A percentile compares a stretch with the other conserved stretches of the same genome.
phyloP scores from a whole-genome alignment of 1,140 invertebrate species.

The Steinernema khuongi region DNA sequence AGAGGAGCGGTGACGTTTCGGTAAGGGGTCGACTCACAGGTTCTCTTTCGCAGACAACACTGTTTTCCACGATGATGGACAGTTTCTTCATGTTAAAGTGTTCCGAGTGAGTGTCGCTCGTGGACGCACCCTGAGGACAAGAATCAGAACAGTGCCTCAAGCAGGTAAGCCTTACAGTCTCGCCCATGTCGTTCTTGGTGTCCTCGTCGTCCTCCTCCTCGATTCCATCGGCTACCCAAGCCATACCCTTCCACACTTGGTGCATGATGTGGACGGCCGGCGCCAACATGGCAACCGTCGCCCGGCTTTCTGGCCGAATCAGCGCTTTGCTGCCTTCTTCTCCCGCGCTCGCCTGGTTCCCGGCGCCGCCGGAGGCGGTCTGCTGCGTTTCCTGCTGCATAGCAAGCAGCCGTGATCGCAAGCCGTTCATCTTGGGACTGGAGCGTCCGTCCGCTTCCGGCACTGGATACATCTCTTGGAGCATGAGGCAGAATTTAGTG shows the following conservation, averaged over 20 bases:
- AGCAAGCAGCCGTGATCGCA: slow-evolving; percentile 52
- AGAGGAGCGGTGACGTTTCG: background rate
- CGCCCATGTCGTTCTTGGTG: slow-evolving; percentile 47
- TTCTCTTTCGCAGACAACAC: slow-evolving; percentile 39
- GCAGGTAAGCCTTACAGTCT: background rate
- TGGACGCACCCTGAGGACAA: slow-evolving; percentile 27
- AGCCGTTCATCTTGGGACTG: slow-evolving; percentile 55
- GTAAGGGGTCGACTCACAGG: slow-evolving; percentile 29
- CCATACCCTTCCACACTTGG: slow-evolving; percentile 57
- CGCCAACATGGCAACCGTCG: slow-evolving; percentile 58
- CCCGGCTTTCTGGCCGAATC: slow-evolving; percentile 45
- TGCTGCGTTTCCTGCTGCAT: slow-evolving; percentile 35
- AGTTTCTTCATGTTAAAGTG: slow-evolving; percentile 38
- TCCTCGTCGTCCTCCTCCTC: slow-evolving; percentile 53
- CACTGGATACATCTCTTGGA: slow-evolving; percentile 56
- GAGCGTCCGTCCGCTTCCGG: slow-evolving; percentile 37
- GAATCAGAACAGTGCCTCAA: background rate
- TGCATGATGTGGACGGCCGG: slow-evolving; percentile 59
- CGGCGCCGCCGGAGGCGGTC: slow-evolving; percentile 26
- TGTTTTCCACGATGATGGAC: slow-evolving; percentile 52
- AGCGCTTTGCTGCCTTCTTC: background rate
- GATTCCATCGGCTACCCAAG: slow-evolving; percentile 58
- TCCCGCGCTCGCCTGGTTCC: background rate
- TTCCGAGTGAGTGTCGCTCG: slow-evolving; percentile 35
- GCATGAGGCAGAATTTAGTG: slow-evolving; percentile 54